Evolutionary conservation across 2,888 invertebrate genomes (phyloP).

Genomic region (Zygogramma bicolorata): DNA sequence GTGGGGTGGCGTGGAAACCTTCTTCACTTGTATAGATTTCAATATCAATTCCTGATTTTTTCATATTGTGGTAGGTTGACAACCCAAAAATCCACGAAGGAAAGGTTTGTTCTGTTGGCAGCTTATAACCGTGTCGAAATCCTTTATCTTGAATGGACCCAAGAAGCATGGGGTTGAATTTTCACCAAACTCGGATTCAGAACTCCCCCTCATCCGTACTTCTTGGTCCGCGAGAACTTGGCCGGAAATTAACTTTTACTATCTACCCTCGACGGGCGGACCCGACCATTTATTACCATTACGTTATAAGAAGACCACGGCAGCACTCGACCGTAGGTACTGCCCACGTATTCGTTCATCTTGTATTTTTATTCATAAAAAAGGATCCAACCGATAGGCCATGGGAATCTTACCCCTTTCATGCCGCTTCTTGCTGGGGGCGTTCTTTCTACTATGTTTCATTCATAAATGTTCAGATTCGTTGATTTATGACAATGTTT

Average conservation of each 20-base stretch:
- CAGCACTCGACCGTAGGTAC: conserved; percentile 34
- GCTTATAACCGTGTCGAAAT: too few species aligned
- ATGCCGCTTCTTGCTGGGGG: conserved; percentile 12
- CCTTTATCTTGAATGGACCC: too few species aligned
- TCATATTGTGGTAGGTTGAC: too few species aligned
- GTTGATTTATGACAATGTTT: conserved; percentile 11
- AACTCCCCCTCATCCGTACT: conserved; percentile 3
- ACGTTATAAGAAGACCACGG: conserved; percentile 31
- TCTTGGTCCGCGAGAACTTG: conserved; percentile 43
- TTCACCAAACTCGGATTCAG: too few species aligned
- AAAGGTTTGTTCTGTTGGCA: too few species aligned
- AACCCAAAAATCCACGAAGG: too few species aligned
- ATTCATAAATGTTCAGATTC: conserved; percentile 7
- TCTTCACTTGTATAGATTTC: too few species aligned
- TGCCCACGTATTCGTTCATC: conserved; percentile 33
- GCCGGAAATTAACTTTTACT: conserved; percentile 59
- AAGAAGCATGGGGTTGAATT: too few species aligned
- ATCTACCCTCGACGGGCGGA: conserved; percentile 53
- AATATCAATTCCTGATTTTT: too few species aligned
- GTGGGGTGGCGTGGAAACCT: too few species aligned
- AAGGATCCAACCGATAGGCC: conserved; percentile 20
- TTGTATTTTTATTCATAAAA: conserved; percentile 19
- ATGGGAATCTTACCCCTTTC: conserved; percentile 28
- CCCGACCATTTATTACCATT: conserved; percentile 52
- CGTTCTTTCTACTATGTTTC: neutral